A percentile compares a stretch with the other conserved stretches of the same genome.
Conservation (phyloP, 2,888 invertebrate species). For the Chymomyza procnemis region DNA sequence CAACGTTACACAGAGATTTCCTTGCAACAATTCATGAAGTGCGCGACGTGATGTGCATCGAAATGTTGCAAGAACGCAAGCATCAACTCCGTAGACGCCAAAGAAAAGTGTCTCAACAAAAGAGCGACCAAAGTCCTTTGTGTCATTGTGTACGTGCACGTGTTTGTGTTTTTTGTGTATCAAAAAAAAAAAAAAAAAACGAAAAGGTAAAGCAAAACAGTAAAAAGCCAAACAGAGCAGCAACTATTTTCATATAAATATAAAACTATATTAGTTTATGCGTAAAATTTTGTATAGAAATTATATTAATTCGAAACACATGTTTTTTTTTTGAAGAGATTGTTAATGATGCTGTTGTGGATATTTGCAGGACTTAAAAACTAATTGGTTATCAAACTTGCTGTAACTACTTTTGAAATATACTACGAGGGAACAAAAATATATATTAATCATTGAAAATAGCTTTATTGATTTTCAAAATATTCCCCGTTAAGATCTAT, state of each 20-base stretch:
- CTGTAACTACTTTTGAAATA: too few relatives aligned
- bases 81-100: neutral
- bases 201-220: neutral
- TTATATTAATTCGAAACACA: neutral
- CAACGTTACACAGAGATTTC: constrained; percentile 29
- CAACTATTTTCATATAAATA: neutral
- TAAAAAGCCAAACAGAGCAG: neutral
- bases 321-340: too few relatives aligned
- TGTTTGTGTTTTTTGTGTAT: neutral
- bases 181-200: neutral
- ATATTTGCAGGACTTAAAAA: too few relatives aligned
- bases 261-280: neutral
- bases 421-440: too few relatives aligned
- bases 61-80: constrained; percentile 21
- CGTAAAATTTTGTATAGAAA: neutral
- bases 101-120: neutral
- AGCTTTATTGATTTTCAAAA: too few relatives aligned
- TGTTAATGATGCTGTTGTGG: too few relatives aligned
- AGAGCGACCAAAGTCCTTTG: neutral
- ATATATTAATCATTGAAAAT: too few relatives aligned
- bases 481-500: too few relatives aligned
- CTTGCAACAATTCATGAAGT: constrained; percentile 30
- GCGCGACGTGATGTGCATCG: constrained; percentile 40
- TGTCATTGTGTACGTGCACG: neutral
- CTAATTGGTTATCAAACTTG: too few relatives aligned